Evolutionary conservation across 2,797 vertebrate species (phyloP), one percentile per base, ranked within the genome.

Genomic region (Danio choprae): DNA sequence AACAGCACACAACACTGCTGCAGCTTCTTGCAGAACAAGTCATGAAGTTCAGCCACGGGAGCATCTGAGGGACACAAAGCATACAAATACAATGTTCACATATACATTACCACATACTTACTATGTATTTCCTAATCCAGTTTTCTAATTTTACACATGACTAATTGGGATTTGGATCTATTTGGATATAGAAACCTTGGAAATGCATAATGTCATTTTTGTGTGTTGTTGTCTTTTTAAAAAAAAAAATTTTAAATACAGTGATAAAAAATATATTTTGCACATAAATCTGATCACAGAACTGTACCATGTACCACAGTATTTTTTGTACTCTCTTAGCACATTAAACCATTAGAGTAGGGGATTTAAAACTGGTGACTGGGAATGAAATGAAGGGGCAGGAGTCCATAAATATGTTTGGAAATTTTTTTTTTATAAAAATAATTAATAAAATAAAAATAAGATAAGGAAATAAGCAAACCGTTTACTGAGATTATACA

Each of bases 1-100:
- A 97, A 97, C 82, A 97, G 91, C 87, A 97, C 95, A 65, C 95
- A 96, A 85, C 96, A 97, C 88, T 97, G 96, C 92, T 96, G 96
- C 86, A 97, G 92, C 93, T 97, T 97, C 93, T 96, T 95, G 86
- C 96, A 96, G 90, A 97, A 95, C 81, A 97, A 92, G 81, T 97
- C 96, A 0, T 97, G 96, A 18, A 97, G 91, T 89, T 97, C 96
- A 0, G 95, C 95, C 85, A 96, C 96, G 0, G 96, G 94, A 83
- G 95, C 94, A 44, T 97, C 96, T 97, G 85, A 38, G 74, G 43
- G 43, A 43, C 4, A 75, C 46, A 59, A 22, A 82, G 38, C 13
- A 12, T 5, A 74, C 7, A 53, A 40, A 62, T 62, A 9, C 36
- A 40, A 38, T 40, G 36, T 36, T 1, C 50, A 41, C 11, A 70